Evolutionary conservation across 2,888 invertebrate species (phyloP).

Genomic region (Euproctis similis): DNA sequence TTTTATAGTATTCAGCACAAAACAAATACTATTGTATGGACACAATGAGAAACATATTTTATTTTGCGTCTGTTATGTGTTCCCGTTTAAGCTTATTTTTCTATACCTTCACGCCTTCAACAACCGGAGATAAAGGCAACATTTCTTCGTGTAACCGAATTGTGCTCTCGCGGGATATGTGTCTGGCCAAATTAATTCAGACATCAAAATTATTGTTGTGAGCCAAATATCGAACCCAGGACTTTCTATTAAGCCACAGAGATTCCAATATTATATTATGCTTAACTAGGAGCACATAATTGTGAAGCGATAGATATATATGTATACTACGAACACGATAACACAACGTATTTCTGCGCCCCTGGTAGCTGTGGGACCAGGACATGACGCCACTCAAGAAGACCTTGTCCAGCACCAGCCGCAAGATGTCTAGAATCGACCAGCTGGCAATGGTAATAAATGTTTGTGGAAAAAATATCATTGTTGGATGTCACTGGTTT

Average conservation of each 20-base stretch:
- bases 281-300: constrained; percentile 26
- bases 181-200: too few species aligned
- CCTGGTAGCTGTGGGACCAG: constrained; percentile 88
- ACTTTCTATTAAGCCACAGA: too few species aligned
- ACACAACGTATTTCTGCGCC: constrained; percentile 41
- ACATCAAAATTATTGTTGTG: too few species aligned
- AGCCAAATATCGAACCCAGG: too few species aligned
- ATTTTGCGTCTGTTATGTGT: constrained; percentile 23
- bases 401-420: constrained; percentile 83
- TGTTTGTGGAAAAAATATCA: too few species aligned
- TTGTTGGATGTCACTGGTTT: too few species aligned
- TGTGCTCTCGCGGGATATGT: too few species aligned
- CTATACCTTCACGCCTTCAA: too few species aligned
- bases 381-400: constrained; percentile 90
- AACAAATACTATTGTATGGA: constrained; percentile 37
- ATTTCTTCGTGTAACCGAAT: too few species aligned
- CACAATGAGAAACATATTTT: constrained; percentile 28
- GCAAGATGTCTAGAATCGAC: constrained; percentile 88
- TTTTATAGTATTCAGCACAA: constrained; percentile 19
- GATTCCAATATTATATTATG: neutral
- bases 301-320: constrained; percentile 7
- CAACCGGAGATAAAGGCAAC: too few species aligned
- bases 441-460: constrained; percentile 90
- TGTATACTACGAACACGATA: constrained; percentile 25
- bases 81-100: too few species aligned